Percentiles rank a stretch among this genome's conserved stretches.
Conservation (phyloP, 2,113 vertebrate species). For the Salvator merianae region DNA sequence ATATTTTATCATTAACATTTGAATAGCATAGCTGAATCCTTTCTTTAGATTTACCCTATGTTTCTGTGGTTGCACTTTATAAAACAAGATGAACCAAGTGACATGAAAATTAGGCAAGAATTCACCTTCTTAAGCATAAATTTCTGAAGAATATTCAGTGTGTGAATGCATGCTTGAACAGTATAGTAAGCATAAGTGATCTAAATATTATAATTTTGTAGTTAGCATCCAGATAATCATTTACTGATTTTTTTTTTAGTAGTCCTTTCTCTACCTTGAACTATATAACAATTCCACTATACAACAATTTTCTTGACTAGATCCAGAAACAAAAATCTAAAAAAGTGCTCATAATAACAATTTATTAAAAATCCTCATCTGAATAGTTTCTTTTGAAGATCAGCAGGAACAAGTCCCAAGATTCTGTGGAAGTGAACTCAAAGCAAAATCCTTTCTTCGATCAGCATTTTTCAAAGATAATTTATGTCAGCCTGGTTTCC, state of each 20-base stretch:
- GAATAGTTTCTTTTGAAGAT: constrained; percentile 37
- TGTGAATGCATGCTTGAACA: no score
- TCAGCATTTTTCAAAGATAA: constrained; percentile 53
- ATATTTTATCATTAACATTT: no score
- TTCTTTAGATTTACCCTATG: neutral
- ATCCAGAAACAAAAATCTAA: neutral
- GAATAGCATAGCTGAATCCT: no score
- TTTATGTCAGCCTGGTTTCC: constrained; percentile 57
- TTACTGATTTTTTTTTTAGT: neutral
- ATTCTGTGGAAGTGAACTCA: constrained; percentile 22
- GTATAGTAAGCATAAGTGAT: neutral
- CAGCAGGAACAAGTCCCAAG: constrained; percentile 42
- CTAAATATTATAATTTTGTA: neutral
- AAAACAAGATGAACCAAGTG: neutral
- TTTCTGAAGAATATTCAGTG: neutral
- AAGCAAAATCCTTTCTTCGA: constrained; percentile 52
- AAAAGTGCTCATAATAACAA: constrained; percentile 33
- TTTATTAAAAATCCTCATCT: constrained; percentile 20
- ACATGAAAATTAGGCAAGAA: neutral
- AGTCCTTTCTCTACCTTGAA: neutral
- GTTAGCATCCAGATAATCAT: neutral
- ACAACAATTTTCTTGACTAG: constrained; percentile 10
- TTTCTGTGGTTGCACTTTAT: neutral
- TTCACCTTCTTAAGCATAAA: neutral
- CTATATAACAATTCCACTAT: constrained; percentile 1